phyloP scores from a whole-genome alignment of 2,797 vertebrate species.

The Meda fulgida region DNA sequence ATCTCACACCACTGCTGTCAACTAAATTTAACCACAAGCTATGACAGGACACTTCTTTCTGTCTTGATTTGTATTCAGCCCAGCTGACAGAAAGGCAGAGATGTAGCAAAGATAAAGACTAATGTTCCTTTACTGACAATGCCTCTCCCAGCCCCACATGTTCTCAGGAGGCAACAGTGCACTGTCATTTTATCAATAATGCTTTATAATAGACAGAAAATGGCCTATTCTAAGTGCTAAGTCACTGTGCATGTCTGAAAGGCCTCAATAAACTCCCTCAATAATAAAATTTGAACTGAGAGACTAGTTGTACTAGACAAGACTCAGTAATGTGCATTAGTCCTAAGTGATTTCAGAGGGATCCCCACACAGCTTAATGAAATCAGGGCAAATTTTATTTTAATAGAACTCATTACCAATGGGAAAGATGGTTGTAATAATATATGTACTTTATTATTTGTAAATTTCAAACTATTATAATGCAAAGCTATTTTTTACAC shows the following conservation, averaged over 20 bases:
- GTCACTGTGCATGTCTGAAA: conserved; percentile 21
- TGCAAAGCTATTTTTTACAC: conserved; percentile 28
- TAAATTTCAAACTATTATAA: conserved; percentile 32
- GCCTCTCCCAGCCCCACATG: conserved; percentile 52
- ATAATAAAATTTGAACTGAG: conserved; percentile 9
- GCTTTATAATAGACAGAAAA: conserved; percentile 57
- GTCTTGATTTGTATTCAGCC: conserved; percentile 32
- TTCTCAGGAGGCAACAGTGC: conserved; percentile 37
- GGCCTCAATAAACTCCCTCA: neutral
- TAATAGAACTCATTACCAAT: conserved; percentile 32
- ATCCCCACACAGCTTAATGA: conserved; percentile 18
- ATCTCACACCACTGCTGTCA: conserved; percentile 46
- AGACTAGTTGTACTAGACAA: conserved; percentile 5
- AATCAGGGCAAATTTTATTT: conserved; percentile 34
- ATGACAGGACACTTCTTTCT: conserved; percentile 22
- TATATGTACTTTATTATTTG: conserved; percentile 28
- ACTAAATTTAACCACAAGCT: conserved; percentile 24
- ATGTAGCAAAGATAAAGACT: conserved; percentile 55
- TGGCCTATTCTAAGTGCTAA: conserved; percentile 33
- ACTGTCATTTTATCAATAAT: conserved; percentile 53
- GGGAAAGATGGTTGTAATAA: conserved; percentile 43
- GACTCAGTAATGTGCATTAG: conserved; percentile 22
- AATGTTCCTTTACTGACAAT: conserved; percentile 61
- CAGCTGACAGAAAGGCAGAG: conserved; percentile 42
- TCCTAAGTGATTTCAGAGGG: conserved; percentile 3